Base-by-base conservation (phyloP, 2,113 vertebrate genomes). In the Ibidorhyncha struthersii region DNA sequence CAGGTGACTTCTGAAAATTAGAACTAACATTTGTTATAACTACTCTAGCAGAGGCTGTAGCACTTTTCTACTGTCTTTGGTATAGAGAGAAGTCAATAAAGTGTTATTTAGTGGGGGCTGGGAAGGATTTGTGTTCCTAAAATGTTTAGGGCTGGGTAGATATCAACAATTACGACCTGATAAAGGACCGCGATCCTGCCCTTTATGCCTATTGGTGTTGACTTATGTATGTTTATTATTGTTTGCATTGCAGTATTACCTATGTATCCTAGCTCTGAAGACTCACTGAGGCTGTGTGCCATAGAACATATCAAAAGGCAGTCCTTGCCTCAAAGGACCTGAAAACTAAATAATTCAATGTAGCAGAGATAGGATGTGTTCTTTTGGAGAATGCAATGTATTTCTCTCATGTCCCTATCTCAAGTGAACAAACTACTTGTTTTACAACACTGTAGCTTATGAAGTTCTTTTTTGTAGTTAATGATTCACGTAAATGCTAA, bases 41-140 rank as follows among this genome's bases (percentile, higher is more conserved):
- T 38, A 2, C 5, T 59, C 3, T 34, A 49, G 34, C 22, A 50
- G 53, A 73, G 53, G 58, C 14, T 62, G 17, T 32, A 55, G 41
- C 14, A 41, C 0, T 0, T 20, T 83, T 70, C 43, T 38, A 14
- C 8, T 34, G 10, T 6, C 25, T 77, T 65, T 66, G 19, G 5
- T 18, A 6, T 0, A 61, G 21, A 63, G 26, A 59, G 23, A 55
- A 59, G 22, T 40, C 30, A 45, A 22, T 58, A 55, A 58, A 10
- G 4, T 25, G 10, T 22, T 36, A 47, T 56, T 76, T 76, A n/a
- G 36, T 27, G 7, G 43, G 5, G 19, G 1, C 19, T 71, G 27
- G 34, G 36, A 53, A 67, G 41, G 10, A 34, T 53, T 81, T 89
- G 41, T 74, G 27, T 58, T 82, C 32, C 25, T 66, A 29, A 65